A percentile compares a stretch with the other conserved stretches of the same genome.
phyloP scores from a whole-genome alignment of 2,888 invertebrate species.

The Sepioteuthis lessoniana region DNA sequence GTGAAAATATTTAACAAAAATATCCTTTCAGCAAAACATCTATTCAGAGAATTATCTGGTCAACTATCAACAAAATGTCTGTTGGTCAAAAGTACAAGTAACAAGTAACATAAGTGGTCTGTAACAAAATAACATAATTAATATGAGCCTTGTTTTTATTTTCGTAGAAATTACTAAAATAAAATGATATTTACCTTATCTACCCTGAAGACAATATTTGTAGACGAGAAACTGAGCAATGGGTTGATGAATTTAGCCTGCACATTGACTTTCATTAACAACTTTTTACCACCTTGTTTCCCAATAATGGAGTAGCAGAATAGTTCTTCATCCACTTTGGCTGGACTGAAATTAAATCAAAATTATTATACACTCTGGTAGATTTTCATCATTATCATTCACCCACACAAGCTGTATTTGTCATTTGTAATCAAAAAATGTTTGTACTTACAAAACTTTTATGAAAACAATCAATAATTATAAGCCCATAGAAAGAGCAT shows the following conservation, averaged over 20 bases:
- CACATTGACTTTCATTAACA: conserved; percentile 74
- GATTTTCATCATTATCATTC: neutral
- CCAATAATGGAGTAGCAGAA: conserved; percentile 75
- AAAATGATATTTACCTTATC: conserved; percentile 69
- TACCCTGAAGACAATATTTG: conserved; percentile 72
- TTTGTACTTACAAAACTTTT: neutral
- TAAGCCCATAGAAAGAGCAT: no score
- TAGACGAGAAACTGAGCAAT: conserved; percentile 74
- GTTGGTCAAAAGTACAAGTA: no score
- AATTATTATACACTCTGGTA: neutral
- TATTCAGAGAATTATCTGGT: no score
- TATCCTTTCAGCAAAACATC: no score
- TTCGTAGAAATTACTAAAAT: no score
- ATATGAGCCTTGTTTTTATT: no score
- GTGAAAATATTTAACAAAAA: no score
- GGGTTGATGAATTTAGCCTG: conserved; percentile 74
- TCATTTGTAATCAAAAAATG: neutral
- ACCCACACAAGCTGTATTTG: neutral
- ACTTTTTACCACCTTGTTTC: conserved; percentile 74
- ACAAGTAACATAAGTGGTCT: no score
- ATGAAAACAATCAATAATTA: no score
- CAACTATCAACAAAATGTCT: no score
- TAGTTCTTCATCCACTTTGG: conserved; percentile 71
- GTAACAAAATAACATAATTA: no score
- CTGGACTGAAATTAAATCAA: conserved; percentile 65